Evolutionary conservation across 1,140 invertebrate species (phyloP).

Genomic region (Luehdorfia chinensis): DNA sequence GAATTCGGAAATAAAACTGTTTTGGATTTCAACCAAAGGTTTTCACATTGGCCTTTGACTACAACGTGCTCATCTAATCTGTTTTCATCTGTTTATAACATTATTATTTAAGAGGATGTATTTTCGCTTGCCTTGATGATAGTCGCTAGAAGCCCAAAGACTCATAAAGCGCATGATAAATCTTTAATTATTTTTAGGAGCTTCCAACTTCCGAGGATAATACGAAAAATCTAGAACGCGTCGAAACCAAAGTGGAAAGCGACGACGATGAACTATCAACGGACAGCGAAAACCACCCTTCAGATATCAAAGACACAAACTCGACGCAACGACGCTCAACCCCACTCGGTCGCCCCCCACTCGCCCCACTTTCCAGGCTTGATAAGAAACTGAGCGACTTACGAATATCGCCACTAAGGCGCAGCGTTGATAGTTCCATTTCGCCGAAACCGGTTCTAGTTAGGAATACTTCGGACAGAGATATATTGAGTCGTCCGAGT

Average conservation of each 20-base stretch:
- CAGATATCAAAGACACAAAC: constrained; percentile 48
- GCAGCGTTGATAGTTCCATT: constrained; percentile 44
- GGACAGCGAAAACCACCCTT: constrained; percentile 62
- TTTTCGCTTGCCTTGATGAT: too few species aligned
- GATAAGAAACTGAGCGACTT: constrained; percentile 63
- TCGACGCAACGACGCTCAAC: constrained; percentile 33
- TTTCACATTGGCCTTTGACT: too few species aligned
- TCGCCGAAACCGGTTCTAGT: constrained; percentile 39
- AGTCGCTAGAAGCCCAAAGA: too few species aligned
- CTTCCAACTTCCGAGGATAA: constrained; percentile 70
- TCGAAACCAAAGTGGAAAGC: constrained; percentile 70
- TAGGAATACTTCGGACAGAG: constrained; percentile 50
- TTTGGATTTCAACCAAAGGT: too few species aligned
- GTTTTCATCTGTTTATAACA: too few species aligned
- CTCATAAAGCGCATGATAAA: too few species aligned
- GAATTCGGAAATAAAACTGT: too few species aligned
- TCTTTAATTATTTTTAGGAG: constrained; percentile 44
- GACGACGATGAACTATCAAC: constrained; percentile 67
- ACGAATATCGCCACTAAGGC: constrained; percentile 50
- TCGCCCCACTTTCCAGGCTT: constrained; percentile 47
- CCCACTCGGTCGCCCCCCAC: constrained; percentile 51
- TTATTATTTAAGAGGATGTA: too few species aligned
- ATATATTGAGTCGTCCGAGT: constrained; percentile 37
- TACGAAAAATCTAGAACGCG: constrained; percentile 61
- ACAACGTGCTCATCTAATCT: too few species aligned